Percentiles rank a stretch among this genome's conserved stretches.
These are phyloP conservation scores for Drosophila formosana DNA, from an alignment of 2,888 invertebrate genomes.

Conservation along the genomic window DNA sequence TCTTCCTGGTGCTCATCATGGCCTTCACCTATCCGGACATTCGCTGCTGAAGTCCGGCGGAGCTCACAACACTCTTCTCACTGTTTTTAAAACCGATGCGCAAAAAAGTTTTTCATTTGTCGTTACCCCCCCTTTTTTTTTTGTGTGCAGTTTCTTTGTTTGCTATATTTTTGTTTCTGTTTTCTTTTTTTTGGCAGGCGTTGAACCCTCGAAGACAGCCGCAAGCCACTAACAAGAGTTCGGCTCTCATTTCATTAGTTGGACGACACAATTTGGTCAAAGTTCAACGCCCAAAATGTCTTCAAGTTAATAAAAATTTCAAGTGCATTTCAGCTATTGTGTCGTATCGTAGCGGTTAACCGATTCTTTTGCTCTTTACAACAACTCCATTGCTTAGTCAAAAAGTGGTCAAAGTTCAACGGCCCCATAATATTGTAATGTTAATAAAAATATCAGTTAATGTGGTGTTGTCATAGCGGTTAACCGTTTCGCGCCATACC, in stretches of 20 bases:
- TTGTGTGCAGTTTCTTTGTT: not conserved
- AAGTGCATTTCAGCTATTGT: not conserved
- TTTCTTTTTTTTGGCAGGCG: not conserved
- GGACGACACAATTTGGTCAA: not conserved
- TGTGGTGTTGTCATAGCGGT: conserved; percentile 19
- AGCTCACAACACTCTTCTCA: no score
- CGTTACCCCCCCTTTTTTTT: not conserved
- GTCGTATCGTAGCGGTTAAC: conserved; percentile 29
- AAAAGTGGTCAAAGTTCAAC: not conserved
- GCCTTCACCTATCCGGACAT: conserved; percentile 81
- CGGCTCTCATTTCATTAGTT: no score
- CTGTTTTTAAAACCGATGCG: no score
- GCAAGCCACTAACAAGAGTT: no score
- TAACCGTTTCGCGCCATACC: conserved; percentile 32
- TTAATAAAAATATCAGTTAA: not conserved
- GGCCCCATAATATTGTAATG: not conserved
- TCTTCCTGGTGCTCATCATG: conserved; percentile 76
- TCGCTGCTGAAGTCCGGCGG: not conserved
- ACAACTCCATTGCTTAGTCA: no score
- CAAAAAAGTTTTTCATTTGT: no score
- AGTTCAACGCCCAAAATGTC: not conserved
- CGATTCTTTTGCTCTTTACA: conserved; percentile 18
- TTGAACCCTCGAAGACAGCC: not conserved
- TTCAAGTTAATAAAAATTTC: conserved; percentile 1
- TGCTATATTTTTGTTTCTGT: not conserved